Base-by-base conservation (phyloP, 2,888 invertebrate genomes). In the Cephus nigrinus region DNA sequence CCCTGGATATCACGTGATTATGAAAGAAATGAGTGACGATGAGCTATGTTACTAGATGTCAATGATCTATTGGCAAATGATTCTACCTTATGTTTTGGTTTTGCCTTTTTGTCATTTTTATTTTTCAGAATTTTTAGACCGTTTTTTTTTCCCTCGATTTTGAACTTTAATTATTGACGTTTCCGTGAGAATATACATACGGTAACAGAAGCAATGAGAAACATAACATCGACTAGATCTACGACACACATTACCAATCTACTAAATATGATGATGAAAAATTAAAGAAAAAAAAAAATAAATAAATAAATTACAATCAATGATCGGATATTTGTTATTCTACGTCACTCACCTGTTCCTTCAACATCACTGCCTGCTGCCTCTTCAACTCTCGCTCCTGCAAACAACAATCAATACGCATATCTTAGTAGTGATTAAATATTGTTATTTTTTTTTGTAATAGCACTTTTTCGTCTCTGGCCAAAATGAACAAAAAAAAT, bases 371-470 rank as follows among this genome's bases (percentile, higher is more conserved):
- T 75, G 97, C 96, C 91, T 98, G 97, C 90, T 98, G 97, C 88
- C 97, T 93, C 92, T 98, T 97, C 89, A 97, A 92, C 93, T 98
- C 98, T 91, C 97, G 94, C 92, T 98, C 98, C 98, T 98, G 94
- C 79, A 95, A 94, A 92, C 93, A 93, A 86, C 55, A 55, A 55
- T 55, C 23, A 2, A 5, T 9, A 2, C 55, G 55, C 1, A 1
- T 23, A 9, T 55, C 23, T 55, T 55, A 55, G 55, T 55, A 55
- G 23, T 55, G 55, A 55, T 23, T 55, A 55, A 55, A 55, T 55
- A 55, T 55, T 23, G 1, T 23, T 12, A 0, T 12, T 15, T 23
- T 5, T 23, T 5, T 5, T 40, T 1, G 55, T 55, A 55, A 9
- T 23, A 55, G 23, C 23, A 55, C 2, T 15, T 55, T 55, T 55